Percentiles rank a stretch among this genome's conserved stretches.
These are phyloP conservation scores for Hemibagrus wyckioides DNA, from an alignment of 2,113 vertebrate genomes.

Conservation along the genomic window DNA sequence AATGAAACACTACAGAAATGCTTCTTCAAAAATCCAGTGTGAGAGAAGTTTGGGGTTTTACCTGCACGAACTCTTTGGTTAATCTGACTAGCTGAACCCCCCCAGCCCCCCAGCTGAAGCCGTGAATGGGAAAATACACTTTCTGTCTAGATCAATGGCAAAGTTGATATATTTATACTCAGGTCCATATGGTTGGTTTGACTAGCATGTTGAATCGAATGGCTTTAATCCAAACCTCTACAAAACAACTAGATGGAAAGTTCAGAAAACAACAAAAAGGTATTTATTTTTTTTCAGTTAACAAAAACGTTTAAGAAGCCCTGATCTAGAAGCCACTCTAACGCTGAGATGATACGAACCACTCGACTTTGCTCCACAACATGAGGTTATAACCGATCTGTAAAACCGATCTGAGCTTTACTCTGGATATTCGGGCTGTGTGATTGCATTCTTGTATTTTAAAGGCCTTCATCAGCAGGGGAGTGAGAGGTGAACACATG, in stretches of 20 bases:
- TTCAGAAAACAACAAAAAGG: background rate
- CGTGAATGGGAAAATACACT: background rate
- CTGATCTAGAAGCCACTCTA: background rate
- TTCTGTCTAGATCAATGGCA: background rate
- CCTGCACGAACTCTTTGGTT: background rate
- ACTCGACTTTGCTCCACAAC: background rate
- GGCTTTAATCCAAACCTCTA: background rate
- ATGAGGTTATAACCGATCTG: background rate
- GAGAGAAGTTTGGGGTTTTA: background rate
- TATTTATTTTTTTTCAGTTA: background rate
- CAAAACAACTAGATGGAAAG: background rate
- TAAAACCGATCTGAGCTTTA: background rate
- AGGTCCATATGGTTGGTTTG: background rate
- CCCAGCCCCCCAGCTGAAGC: no score
- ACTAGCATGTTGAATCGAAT: background rate
- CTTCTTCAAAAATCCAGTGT: slow-evolving; percentile 9
- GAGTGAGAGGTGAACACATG: background rate
- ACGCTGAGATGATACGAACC: background rate
- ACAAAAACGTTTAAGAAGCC: background rate
- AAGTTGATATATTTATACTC: background rate
- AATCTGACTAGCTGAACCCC: background rate
- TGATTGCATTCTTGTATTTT: background rate
- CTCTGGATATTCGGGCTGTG: background rate
- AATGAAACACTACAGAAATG: slow-evolving; percentile 61
- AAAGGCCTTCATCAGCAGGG: background rate